Base-by-base conservation (phyloP, 2,797 vertebrate species). In the Carapus acus region DNA sequence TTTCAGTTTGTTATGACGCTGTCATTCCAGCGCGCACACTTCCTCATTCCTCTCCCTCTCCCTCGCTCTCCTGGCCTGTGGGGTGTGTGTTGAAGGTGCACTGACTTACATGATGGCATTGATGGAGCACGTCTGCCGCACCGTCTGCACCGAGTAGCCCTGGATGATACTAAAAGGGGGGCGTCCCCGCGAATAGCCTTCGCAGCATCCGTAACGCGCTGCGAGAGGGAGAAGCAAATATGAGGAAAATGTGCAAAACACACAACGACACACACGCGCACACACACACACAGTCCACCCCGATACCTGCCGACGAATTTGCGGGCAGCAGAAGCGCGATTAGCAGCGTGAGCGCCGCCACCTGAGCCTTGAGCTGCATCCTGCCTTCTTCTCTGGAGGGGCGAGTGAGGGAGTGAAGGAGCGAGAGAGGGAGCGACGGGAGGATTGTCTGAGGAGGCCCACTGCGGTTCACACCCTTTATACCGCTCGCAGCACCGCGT, bases 51-150 rank as follows among this genome's bases (percentile, higher is more conserved):
- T n/a, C n/a, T n/a, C n/a, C n/a, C n/a, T n/a, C n/a, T n/a, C n/a
- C n/a, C n/a, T n/a, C n/a, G n/a, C n/a, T n/a, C n/a, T n/a, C n/a
- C n/a, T n/a, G n/a, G n/a, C n/a, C n/a, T n/a, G n/a, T n/a, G n/a
- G n/a, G n/a, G n/a, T n/a, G n/a, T n/a, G n/a, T n/a, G n/a, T n/a
- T n/a, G n/a, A n/a, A n/a, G n/a, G n/a, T n/a, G n/a, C n/a, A n/a
- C n/a, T n/a, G n/a, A 67, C 83, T 85, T 17, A 86, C 86, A 87
- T 86, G 50, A 88, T 85, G 47, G 83, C 81, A 6, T 57, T 41
- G n/a, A 85, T 75, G 0, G 18, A 8, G 62, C 85, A 88, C 3
- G 54, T 0, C 41, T 71, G 73, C 2, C 0, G 54, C 0, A 2
- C 0, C 1, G 23, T 54, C 73, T 88, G 86, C 34, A 86, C 37